Conservation (phyloP, 2,113 vertebrate genomes). For the Plotosus lineatus region DNA sequence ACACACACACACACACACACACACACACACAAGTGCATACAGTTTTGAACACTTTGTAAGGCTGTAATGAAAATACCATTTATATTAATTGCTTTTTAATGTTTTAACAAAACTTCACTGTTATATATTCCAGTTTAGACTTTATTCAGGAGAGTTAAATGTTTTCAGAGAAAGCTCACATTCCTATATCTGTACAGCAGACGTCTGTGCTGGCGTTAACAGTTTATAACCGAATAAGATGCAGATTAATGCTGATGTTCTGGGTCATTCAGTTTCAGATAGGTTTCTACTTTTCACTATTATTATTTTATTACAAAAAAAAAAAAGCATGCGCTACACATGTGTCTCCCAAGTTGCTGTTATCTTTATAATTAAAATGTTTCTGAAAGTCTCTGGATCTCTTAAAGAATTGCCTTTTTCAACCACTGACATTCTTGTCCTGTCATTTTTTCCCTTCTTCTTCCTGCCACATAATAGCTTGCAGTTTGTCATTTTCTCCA, state of each 20-base stretch:
- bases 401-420: constrained; percentile 56
- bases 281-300: constrained; percentile 32
- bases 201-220: neutral
- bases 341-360: constrained; percentile 45
- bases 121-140: neutral
- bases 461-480: constrained; percentile 56
- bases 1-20: no score
- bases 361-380: constrained; percentile 59
- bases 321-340: constrained; percentile 44
- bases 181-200: neutral
- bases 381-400: constrained; percentile 50
- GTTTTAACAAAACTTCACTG: no score
- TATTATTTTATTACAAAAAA: constrained; percentile 41
- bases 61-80: no score
- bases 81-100: no score
- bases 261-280: constrained; percentile 21
- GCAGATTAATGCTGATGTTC: constrained; percentile 25
- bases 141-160: neutral
- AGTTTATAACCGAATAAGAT: neutral
- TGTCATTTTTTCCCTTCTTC: constrained; percentile 17
- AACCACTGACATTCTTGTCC: constrained; percentile 50
- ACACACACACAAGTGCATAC: no score
- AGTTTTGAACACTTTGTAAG: no score
- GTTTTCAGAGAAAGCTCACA: neutral
- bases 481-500: constrained; percentile 56